Base-by-base conservation (phyloP, 2,797 vertebrate genomes). In the Orientallactaga sibirica region DNA sequence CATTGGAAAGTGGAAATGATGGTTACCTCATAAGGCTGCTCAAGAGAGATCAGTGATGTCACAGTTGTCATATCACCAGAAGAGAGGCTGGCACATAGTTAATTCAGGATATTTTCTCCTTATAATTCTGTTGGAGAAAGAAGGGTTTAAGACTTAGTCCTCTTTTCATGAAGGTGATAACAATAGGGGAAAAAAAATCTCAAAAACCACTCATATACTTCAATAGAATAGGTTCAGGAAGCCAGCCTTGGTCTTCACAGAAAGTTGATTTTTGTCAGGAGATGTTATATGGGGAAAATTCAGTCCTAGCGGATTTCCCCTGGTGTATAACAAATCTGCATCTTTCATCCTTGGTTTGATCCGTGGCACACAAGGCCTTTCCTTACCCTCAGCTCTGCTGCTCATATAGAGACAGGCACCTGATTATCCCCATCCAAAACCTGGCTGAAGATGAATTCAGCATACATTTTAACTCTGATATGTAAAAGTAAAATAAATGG, bases 1-100 rank as follows among this genome's bases (percentile, higher is more conserved):
- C 93, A 79, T 75, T 95, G 90, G 92, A 95, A 96, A 90, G 27
- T 61, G 81, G 75, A 97, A 97, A 97, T 84, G 58, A 74, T 77
- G 48, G 11, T 68, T 95, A 93, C 93, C 80, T 96, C 91, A 83
- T 82, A 75, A 89, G 41, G 95, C 25, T 58, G 95, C 24, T 52
- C 3, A 73, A 74, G 76, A 79, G 8, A 37, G 29, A 43, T 61
- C 73, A 71, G 6, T 76, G 43, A 87, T 86, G 58, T 89, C 86
- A 61, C 18, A 74, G 41, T 52, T 61, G 29, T 20, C 3, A n/a
- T 52, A 37, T 67, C 33, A 71, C 79, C n/a, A 41, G 29, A 33
- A 22, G 16, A 74, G 67, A 83, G 52, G 58, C 18, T 43, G 62
- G 22, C 37, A 10, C 67, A 27, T 27, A 70, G 58, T 37, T 80